Percentiles rank a stretch among this genome's conserved stretches.
Conservation (phyloP, 2,888 invertebrate genomes). For the Rosalia funebris region DNA sequence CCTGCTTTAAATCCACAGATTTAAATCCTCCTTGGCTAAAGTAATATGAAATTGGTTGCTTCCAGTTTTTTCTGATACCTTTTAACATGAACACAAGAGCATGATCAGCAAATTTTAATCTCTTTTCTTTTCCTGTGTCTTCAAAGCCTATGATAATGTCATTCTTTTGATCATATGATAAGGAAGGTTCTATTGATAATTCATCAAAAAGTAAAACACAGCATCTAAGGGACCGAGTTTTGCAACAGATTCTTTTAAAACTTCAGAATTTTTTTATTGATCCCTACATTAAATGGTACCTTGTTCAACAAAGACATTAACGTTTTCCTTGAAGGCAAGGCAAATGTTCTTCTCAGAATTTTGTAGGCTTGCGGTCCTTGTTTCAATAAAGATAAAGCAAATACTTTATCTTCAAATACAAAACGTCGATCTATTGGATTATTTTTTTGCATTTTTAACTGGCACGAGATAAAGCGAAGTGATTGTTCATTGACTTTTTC, state of each 20-base stretch:
- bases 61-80: slow-evolving; percentile 6
- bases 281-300: no score
- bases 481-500: not conserved
- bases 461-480: not conserved
- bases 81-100: not conserved
- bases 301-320: slow-evolving; percentile 9
- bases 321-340: slow-evolving; percentile 20
- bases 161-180: not conserved
- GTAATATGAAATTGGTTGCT: not conserved
- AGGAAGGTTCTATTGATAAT: not conserved
- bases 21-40: not conserved
- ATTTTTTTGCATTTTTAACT: not conserved
- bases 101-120: no score
- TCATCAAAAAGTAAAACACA: slow-evolving; percentile 5
- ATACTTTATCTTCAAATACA: not conserved
- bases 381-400: not conserved
- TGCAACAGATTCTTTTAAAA: not conserved
- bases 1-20: no score
- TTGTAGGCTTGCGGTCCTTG: slow-evolving; percentile 15
- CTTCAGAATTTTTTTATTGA: slow-evolving; percentile 22
- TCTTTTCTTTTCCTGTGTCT: not conserved
- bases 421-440: not conserved
- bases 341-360: slow-evolving; percentile 3
- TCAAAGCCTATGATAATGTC: not conserved
- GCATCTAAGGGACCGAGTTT: not conserved